Percentiles rank a stretch among this genome's conserved stretches.
Evolutionary conservation across 2,113 vertebrate species (phyloP).

Genomic region (Butorides virescens): DNA sequence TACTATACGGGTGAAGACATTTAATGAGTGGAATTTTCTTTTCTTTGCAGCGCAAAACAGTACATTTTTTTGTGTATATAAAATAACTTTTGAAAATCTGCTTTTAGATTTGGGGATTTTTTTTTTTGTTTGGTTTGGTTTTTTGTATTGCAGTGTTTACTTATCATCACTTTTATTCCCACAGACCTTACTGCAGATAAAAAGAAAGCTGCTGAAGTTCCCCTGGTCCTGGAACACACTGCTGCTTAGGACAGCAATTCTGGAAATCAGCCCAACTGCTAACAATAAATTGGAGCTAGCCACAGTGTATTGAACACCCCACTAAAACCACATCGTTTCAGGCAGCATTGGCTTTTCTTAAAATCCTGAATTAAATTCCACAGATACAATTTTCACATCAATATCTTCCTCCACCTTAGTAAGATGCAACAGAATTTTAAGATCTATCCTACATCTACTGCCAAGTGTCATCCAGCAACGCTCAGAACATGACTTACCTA

Average conservation of each 20-base stretch:
- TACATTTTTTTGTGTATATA: background rate
- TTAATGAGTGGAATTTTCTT: background rate
- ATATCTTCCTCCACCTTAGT: background rate
- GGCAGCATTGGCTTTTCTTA: background rate
- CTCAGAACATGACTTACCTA: conserved; percentile 1
- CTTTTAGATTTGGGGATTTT: background rate
- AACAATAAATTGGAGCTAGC: background rate
- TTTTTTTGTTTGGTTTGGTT: background rate
- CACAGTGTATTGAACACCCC: background rate
- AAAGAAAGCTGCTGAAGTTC: background rate
- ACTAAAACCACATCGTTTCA: background rate
- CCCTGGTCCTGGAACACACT: background rate
- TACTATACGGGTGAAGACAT: background rate
- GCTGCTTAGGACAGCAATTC: background rate
- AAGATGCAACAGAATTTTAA: background rate
- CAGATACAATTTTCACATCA: background rate
- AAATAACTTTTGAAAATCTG: background rate
- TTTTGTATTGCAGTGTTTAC: background rate
- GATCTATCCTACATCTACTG: background rate
- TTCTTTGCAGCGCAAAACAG: background rate
- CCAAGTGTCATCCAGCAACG: background rate
- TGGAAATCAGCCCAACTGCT: background rate
- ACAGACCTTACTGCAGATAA: background rate
- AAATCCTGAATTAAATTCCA: background rate
- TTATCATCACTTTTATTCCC: background rate